A percentile compares a stretch with the other conserved stretches of the same genome.
Conservation (phyloP, 2,888 invertebrate species). For the Mystacides longicornis region DNA sequence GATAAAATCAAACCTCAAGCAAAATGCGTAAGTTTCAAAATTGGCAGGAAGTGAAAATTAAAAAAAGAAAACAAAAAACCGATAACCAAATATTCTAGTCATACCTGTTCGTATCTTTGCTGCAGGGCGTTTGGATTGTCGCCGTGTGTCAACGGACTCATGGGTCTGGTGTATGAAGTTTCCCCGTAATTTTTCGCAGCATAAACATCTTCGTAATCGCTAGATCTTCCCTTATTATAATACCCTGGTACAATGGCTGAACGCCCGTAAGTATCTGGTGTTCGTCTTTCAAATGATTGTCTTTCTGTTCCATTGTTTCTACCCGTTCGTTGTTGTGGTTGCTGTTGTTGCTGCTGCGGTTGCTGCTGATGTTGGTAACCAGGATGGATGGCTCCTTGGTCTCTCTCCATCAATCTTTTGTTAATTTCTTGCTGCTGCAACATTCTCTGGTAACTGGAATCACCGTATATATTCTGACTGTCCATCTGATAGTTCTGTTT, state of each 20-base stretch:
- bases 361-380: slow-evolving; percentile 5
- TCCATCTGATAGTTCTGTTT: slow-evolving; percentile 20
- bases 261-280: slow-evolving; percentile 76
- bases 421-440: slow-evolving; percentile 23
- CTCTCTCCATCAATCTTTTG: slow-evolving; percentile 29
- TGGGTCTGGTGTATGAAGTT: slow-evolving; percentile 52
- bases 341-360: slow-evolving; percentile 1
- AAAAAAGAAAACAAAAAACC: no score
- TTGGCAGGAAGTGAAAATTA: no score
- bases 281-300: slow-evolving; percentile 58
- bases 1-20: no score
- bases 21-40: no score
- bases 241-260: slow-evolving; percentile 46
- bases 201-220: slow-evolving; percentile 76
- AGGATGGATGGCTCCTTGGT: neutral
- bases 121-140: slow-evolving; percentile 37
- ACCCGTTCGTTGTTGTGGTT: slow-evolving; percentile 18
- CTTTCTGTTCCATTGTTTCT: slow-evolving; percentile 33
- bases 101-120: slow-evolving; percentile 32
- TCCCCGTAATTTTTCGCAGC: slow-evolving; percentile 37
- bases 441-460: slow-evolving; percentile 23
- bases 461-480: slow-evolving; percentile 20
- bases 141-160: slow-evolving; percentile 49
- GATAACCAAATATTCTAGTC: no score
- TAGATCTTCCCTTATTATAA: slow-evolving; percentile 38